These are phyloP conservation scores for Didymodactylos carnosus DNA, from an alignment of 2,888 invertebrate species.

Conservation along the genomic window DNA sequence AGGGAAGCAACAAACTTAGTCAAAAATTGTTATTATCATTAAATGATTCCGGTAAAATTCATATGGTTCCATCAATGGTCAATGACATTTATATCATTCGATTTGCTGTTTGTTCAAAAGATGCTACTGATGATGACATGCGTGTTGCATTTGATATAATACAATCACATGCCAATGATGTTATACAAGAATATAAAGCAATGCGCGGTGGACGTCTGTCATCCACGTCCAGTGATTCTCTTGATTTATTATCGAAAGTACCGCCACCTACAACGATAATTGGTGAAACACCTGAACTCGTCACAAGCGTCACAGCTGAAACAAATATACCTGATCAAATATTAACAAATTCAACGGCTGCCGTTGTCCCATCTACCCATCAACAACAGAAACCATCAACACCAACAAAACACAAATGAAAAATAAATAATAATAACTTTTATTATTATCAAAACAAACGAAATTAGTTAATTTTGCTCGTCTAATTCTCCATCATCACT, in stretches of 20 bases:
- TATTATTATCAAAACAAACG: too few relatives aligned
- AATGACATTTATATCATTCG: slow-evolving; percentile 73
- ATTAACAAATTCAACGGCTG: not conserved
- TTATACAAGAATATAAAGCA: not conserved
- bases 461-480: not conserved
- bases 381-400: not conserved
- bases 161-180: not conserved
- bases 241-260: not conserved
- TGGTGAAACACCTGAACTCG: not conserved
- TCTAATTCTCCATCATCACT: not conserved
- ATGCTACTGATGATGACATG: slow-evolving; percentile 59
- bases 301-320: not conserved
- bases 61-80: slow-evolving; percentile 83
- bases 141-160: slow-evolving; percentile 37
- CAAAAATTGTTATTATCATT: slow-evolving; percentile 72
- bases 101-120: slow-evolving; percentile 77
- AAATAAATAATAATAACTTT: not conserved
- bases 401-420: not conserved
- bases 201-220: not conserved
- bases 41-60: slow-evolving; percentile 78
- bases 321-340: not conserved
- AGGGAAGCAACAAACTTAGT: slow-evolving; percentile 42
- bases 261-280: not conserved
- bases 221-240: not conserved
- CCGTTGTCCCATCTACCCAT: not conserved